Conservation (phyloP, 2,797 vertebrate species). For the Carcharodon carcharias region DNA sequence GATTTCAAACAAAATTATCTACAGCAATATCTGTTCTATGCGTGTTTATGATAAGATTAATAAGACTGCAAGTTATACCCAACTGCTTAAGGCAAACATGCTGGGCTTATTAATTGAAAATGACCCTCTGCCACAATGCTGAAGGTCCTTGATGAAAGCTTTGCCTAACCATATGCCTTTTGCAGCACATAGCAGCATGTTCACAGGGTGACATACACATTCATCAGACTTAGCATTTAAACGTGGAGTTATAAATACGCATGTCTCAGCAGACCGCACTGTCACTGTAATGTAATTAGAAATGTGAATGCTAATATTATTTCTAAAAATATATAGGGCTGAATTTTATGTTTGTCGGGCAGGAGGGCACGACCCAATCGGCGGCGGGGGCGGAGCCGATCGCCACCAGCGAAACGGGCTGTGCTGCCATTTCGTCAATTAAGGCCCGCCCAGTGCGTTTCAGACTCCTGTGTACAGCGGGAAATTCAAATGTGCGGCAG, state of each 20-base stretch:
- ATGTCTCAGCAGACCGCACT: background rate
- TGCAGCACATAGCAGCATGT: conserved; percentile 20
- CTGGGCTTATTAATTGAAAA: conserved; percentile 33
- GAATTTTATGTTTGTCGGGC: no score
- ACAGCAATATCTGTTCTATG: conserved; percentile 15
- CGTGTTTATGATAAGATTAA: conserved; percentile 30
- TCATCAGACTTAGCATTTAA: background rate
- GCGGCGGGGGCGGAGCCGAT: no score
- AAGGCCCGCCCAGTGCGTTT: no score
- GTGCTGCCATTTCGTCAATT: no score
- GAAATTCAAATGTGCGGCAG: no score
- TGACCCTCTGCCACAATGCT: conserved; percentile 24
- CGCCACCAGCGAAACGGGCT: no score
- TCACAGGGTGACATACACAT: conserved; percentile 23
- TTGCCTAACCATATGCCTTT: conserved; percentile 30
- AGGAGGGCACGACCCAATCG: no score
- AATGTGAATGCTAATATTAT: background rate
- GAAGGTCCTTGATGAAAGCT: conserved; percentile 34
- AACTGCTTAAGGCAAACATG: conserved; percentile 33
- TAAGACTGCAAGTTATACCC: conserved; percentile 33
- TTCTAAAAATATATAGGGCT: background rate
- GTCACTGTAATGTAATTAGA: background rate
- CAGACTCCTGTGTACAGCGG: no score
- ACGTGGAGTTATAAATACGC: background rate
- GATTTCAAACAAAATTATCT: conserved; percentile 38